These are phyloP conservation scores for Nasua narica DNA, from an alignment of 2,797 vertebrate genomes.

Conservation along the genomic window DNA sequence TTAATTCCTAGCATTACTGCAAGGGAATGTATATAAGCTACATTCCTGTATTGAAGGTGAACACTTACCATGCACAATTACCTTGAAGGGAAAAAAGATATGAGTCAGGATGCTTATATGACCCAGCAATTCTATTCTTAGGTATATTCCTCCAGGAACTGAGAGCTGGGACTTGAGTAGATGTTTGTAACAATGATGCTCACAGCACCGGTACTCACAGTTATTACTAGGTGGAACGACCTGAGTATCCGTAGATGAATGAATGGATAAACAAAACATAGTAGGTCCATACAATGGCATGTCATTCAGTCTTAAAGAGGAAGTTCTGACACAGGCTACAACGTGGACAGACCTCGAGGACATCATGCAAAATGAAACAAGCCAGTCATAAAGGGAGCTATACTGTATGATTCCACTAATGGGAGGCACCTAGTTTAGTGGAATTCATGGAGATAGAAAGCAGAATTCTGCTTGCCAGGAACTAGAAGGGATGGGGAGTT, in stretches of 20 bases:
- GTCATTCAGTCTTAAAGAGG: neutral
- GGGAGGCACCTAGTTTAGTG: neutral
- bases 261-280: neutral
- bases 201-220: neutral
- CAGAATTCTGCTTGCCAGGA: neutral
- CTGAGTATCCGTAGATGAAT: neutral
- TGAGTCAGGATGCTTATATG: neutral
- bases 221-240: neutral
- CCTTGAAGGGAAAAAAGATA: neutral
- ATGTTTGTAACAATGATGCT: neutral
- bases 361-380: neutral
- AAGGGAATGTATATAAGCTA: neutral
- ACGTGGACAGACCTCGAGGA: neutral
- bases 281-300: too few relatives aligned
- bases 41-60: neutral
- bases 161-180: neutral
- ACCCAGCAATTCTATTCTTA: neutral
- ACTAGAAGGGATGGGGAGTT: neutral
- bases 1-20: neutral
- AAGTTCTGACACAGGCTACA: neutral
- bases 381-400: neutral
- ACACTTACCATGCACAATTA: neutral
- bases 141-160: neutral
- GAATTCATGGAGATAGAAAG: neutral
- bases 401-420: neutral